A percentile compares a stretch with the other conserved stretches of the same genome.
Conservation (phyloP, 2,888 invertebrate genomes). For the Hetaerina titia region DNA sequence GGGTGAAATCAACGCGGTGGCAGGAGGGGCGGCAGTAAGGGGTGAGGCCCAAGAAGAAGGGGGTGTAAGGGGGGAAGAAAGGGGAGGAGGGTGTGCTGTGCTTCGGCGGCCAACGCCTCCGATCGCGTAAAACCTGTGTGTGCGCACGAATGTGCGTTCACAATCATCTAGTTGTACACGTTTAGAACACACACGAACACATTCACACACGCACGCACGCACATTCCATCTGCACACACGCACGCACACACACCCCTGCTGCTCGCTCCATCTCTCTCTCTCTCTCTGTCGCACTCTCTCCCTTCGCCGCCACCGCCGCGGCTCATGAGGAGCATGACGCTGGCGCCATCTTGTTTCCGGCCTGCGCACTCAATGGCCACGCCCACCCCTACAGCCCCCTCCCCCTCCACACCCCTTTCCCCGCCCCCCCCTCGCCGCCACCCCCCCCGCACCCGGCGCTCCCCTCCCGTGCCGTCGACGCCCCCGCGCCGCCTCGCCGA, state of each 20-base stretch:
- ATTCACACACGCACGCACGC: neutral
- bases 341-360: constrained; percentile 67
- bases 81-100: neutral
- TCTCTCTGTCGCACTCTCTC: neutral
- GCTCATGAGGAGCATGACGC: constrained; percentile 31
- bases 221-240: neutral
- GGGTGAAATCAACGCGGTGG: neutral
- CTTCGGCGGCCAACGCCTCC: constrained; percentile 43
- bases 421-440: neutral
- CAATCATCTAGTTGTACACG: no score
- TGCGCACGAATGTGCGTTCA: neutral
- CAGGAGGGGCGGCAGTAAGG: neutral
- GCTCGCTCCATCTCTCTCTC: neutral
- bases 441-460: neutral
- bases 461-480: neutral
- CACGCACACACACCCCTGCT: neutral
- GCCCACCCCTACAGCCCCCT: constrained; percentile 32
- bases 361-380: constrained; percentile 66
- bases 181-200: no score
- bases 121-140: neutral
- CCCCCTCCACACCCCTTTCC: neutral
- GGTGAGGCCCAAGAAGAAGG: neutral
- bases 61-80: neutral
- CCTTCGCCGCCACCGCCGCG: neutral
- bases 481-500: neutral